Conservation (phyloP, 1,140 invertebrate species). For the Bradynema listronoti region DNA sequence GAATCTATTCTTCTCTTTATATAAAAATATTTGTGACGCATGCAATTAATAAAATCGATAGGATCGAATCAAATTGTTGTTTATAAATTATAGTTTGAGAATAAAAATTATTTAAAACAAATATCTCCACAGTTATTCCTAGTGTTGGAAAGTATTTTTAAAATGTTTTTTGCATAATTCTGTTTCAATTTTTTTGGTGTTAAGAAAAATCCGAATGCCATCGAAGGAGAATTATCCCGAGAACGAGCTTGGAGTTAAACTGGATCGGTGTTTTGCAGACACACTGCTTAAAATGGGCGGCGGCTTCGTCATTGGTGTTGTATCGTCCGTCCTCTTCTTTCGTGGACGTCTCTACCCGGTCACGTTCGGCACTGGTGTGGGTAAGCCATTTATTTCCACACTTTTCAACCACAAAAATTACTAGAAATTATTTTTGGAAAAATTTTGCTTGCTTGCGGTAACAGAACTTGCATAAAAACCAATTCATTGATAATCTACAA, state of each 20-base stretch:
- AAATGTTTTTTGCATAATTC: background rate
- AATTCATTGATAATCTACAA: too few relatives aligned
- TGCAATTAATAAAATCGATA: too few relatives aligned
- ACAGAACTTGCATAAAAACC: too few relatives aligned
- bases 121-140: background rate
- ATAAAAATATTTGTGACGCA: too few relatives aligned
- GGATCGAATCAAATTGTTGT: too few relatives aligned
- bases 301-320: slow-evolving; percentile 35
- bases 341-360: slow-evolving; percentile 35
- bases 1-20: too few relatives aligned
- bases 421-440: background rate
- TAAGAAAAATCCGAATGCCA: too few relatives aligned
- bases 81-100: background rate
- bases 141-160: background rate
- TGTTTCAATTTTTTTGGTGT: too few relatives aligned
- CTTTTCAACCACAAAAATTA: background rate
- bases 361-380: slow-evolving; percentile 43
- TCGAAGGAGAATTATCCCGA: too few relatives aligned
- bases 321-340: slow-evolving; percentile 34
- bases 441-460: too few relatives aligned
- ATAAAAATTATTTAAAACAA: background rate
- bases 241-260: slow-evolving; percentile 32
- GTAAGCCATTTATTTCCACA: slow-evolving; percentile 11
- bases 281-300: slow-evolving; percentile 35
- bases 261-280: slow-evolving; percentile 43